phyloP scores from a whole-genome alignment of 1,140 invertebrate genomes.

The Apis cerana region DNA sequence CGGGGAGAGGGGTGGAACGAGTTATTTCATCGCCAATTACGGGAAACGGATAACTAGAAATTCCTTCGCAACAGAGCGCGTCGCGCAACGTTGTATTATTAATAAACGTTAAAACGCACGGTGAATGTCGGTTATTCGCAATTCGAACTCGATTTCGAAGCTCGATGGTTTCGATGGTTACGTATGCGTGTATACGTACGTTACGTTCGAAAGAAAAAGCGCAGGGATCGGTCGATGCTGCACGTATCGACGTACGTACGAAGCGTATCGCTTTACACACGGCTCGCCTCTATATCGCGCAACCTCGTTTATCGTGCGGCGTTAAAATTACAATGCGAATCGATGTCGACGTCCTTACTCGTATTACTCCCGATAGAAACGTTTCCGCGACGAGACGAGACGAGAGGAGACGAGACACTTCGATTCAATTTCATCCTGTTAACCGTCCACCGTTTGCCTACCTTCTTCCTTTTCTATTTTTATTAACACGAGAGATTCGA shows the following conservation, averaged over 20 bases:
- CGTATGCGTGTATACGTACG: background rate
- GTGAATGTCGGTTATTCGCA: background rate
- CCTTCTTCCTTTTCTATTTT: background rate
- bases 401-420: background rate
- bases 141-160: background rate
- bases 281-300: conserved; percentile 37
- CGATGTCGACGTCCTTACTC: conserved; percentile 15
- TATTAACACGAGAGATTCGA: background rate
- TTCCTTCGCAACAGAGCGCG: background rate
- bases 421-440: conserved; percentile 2
- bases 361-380: background rate
- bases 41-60: conserved; percentile 31
- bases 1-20: background rate
- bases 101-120: background rate
- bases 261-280: conserved; percentile 48
- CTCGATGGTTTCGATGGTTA: background rate
- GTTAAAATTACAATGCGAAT: conserved; percentile 50
- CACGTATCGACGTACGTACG: conserved; percentile 10
- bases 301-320: conserved; percentile 19
- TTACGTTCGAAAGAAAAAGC: conserved; percentile 7
- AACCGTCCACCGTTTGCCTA: background rate
- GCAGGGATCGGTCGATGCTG: conserved; percentile 16
- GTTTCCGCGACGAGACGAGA: background rate
- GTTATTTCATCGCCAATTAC: conserved; percentile 13
- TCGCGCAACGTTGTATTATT: background rate